These are phyloP conservation scores for Batillaria attramentaria DNA, from an alignment of 1,140 invertebrate genomes.

Conservation along the genomic window DNA sequence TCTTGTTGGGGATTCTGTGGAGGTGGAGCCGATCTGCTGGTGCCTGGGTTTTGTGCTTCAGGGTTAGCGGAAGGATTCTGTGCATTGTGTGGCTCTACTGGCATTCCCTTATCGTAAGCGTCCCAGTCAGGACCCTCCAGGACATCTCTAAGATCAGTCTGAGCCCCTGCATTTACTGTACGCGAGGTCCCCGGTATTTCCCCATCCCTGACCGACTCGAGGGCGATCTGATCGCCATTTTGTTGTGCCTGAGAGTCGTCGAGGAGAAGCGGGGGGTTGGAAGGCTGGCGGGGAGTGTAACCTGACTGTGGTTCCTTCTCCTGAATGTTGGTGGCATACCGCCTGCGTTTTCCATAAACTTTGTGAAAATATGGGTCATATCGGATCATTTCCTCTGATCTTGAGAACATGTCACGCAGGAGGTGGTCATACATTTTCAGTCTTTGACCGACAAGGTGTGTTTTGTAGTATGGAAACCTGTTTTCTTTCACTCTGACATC, in stretches of 20 bases:
- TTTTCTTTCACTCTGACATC: conserved; percentile 5
- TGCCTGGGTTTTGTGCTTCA: no score
- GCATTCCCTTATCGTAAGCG: no score
- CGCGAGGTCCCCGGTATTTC: not conserved
- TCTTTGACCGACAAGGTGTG: not conserved
- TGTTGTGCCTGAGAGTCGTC: not conserved
- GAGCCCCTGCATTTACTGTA: conserved; percentile 5
- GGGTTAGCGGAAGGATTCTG: no score
- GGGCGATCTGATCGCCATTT: not conserved
- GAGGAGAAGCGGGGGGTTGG: not conserved
- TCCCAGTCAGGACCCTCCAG: not conserved
- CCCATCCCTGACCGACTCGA: not conserved
- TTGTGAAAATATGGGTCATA: conserved; percentile 12
- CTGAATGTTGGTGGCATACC: not conserved
- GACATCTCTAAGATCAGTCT: not conserved
- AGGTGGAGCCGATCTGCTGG: no score
- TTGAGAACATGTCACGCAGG: conserved; percentile 1
- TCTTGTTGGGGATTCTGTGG: no score
- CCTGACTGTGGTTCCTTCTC: not conserved
- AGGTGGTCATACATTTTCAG: conserved; percentile 1
- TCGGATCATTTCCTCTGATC: conserved; percentile 1
- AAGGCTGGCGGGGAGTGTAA: not conserved
- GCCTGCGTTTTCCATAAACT: not conserved
- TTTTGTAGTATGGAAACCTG: conserved; percentile 4
- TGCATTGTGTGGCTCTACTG: no score